Percentiles rank a stretch among this genome's conserved stretches.
Evolutionary conservation across 2,113 vertebrate species (phyloP).

Genomic region (Atrichornis clamosus): DNA sequence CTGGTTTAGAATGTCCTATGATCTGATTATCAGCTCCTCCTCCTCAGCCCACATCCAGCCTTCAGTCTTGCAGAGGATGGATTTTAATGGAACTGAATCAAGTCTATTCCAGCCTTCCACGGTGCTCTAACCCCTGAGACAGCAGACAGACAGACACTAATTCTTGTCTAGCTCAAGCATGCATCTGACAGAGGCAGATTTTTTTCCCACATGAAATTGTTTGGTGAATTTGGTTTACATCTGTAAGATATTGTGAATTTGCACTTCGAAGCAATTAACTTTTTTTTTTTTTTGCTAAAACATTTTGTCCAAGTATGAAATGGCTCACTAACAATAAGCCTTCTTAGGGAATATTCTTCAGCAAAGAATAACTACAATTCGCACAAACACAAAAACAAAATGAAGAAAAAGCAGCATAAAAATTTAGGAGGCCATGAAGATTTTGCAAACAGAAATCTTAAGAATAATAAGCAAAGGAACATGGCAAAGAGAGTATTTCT

Average conservation of each 20-base stretch:
- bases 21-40: not conserved
- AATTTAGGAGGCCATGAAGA: not conserved
- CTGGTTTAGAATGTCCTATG: not conserved
- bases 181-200: not conserved
- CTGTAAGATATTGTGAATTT: not conserved
- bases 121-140: not conserved
- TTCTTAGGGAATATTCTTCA: not conserved
- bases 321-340: not conserved
- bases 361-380: not conserved
- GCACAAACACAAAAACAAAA: not conserved
- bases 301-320: not conserved
- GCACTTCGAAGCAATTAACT: not conserved
- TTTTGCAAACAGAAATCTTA: not conserved
- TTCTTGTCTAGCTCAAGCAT: not conserved
- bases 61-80: not conserved
- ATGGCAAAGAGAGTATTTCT: not conserved
- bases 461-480: not conserved
- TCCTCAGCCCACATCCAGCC: not conserved
- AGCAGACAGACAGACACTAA: not conserved
- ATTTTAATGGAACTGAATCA: not conserved
- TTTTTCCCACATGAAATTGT: not conserved
- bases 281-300: not conserved
- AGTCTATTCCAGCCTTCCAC: not conserved
- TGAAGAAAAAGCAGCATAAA: fast-evolving
- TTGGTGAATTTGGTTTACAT: not conserved